A percentile compares a stretch with the other conserved stretches of the same genome.
These are phyloP conservation scores for Ganaspis sp. DNA, from an alignment of 1,140 invertebrate genomes.

Conservation along the genomic window DNA sequence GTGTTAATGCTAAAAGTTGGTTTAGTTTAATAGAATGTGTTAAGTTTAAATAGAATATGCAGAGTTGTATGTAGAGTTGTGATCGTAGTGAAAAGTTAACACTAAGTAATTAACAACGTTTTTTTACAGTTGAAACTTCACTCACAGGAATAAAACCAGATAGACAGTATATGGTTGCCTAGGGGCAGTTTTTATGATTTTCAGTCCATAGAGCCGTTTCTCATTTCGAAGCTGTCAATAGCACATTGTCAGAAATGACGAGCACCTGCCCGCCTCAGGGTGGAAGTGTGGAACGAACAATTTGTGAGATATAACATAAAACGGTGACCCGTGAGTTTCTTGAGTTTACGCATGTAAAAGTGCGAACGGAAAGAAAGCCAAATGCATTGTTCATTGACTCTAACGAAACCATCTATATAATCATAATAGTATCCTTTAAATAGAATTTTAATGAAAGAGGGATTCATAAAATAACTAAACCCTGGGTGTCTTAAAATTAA, in stretches of 20 bases:
- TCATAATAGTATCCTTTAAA: too few relatives aligned
- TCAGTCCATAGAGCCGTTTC: constrained; percentile 49
- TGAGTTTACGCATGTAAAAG: not conserved
- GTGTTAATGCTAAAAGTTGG: too few relatives aligned
- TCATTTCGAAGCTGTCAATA: constrained; percentile 54
- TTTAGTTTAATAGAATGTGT: too few relatives aligned
- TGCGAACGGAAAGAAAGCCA: too few relatives aligned
- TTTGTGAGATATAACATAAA: constrained; percentile 30
- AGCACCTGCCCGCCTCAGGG: constrained; percentile 46
- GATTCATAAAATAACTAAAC: too few relatives aligned
- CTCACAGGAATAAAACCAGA: not conserved
- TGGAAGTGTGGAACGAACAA: constrained; percentile 26
- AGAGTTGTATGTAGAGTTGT: too few relatives aligned
- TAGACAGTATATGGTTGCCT: constrained; percentile 4
- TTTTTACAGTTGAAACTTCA: not conserved
- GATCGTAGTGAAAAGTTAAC: not conserved
- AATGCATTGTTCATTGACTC: too few relatives aligned
- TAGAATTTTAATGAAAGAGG: too few relatives aligned
- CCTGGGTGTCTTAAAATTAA: too few relatives aligned
- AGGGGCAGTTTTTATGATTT: constrained; percentile 46
- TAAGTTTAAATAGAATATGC: too few relatives aligned
- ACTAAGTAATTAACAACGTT: not conserved
- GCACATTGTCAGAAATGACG: constrained; percentile 53
- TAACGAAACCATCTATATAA: too few relatives aligned
- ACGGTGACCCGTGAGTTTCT: not conserved